Evolutionary conservation across 2,797 vertebrate genomes (phyloP), one percentile per base, ranked within the genome.

Genomic region (Selene dorsalis): DNA sequence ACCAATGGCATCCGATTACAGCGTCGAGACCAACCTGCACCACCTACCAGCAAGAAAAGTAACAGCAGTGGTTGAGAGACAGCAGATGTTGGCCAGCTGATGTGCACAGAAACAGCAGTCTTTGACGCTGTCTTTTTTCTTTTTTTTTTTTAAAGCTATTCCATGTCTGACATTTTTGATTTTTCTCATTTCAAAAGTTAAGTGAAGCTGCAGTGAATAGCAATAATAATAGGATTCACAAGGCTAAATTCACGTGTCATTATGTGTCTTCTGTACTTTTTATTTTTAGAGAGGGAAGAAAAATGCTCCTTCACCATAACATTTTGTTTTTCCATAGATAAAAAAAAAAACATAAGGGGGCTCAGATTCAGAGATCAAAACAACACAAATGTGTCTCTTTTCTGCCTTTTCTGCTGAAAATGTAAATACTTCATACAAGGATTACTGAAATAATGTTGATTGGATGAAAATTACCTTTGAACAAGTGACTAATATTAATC

Each of bases 1-100:
- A 26, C 8, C 16, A 55, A 22, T 5, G 57, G 55, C 12, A 52
- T 62, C 35, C 30, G n/a, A 12, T 26, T 55, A 41, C 35, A 12
- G 61, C 66, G 61, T 43, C 22, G 32, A 73, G 55, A 71, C 38
- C 20, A 67, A 50, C 61, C n/a, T 50, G 38, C 0, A 0, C 35
- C 63, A 59, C 20, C 47, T 55, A 50, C 35, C 7, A 4, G 22
- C 13, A 20, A 52, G 10, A 67, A 64, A 73, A 69, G 41, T 35
- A 57, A 50, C 41, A 67, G 61, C 55, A 67, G 65, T 48, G 47
- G 58, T 45, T 39, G 4, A 24, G 16, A 71, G 1, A 55, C 22
- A n/a, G 4, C 13, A 73, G 38, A 68, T 57, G 39, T 4, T 41
- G 18, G 53, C 1, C 18, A 60, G 45, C 12, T 0, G 4, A 66